Conservation (phyloP, 2,888 invertebrate genomes). For the Bombyx huttoni region DNA sequence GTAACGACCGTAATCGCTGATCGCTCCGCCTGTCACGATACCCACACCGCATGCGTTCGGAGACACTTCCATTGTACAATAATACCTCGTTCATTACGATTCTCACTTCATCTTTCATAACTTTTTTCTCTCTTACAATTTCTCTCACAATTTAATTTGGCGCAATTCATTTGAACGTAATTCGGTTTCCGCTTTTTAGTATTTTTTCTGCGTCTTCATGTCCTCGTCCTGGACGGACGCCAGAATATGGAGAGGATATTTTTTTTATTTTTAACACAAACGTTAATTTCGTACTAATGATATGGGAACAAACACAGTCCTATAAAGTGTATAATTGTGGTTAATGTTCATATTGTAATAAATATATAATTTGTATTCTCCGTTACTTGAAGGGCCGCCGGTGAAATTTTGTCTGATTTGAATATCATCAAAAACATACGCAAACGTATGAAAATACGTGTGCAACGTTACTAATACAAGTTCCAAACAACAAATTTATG, state of each 20-base stretch:
- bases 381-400: no score
- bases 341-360: no score
- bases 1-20: background rate
- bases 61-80: slow-evolving; percentile 2
- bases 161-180: background rate
- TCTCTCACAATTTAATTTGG: background rate
- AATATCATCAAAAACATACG: no score
- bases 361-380: no score
- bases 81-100: slow-evolving; percentile 1
- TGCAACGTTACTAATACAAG: no score
- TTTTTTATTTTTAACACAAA: background rate
- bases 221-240: background rate
- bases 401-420: no score
- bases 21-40: background rate
- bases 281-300: background rate
- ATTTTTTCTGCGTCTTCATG: background rate
- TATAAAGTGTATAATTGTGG: no score
- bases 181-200: background rate
- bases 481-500: no score
- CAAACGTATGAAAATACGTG: no score
- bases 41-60: background rate
- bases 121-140: background rate
- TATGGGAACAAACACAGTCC: no score
- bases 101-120: slow-evolving; percentile 1
- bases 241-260: background rate